These are phyloP conservation scores for Dicrostonyx torquatus DNA, from an alignment of 2,797 vertebrate species.

Conservation along the genomic window DNA sequence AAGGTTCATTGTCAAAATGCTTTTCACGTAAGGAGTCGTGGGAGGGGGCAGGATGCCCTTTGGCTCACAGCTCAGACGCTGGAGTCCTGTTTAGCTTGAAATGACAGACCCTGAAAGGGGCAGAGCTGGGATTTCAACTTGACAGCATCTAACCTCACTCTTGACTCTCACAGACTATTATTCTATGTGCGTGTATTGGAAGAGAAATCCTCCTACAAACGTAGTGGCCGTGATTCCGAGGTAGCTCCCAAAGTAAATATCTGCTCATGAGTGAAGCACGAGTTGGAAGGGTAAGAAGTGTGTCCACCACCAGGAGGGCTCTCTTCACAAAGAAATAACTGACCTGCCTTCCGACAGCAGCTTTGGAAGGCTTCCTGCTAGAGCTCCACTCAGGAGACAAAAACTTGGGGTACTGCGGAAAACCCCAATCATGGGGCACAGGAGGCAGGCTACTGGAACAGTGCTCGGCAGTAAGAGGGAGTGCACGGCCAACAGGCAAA, in stretches of 20 bases:
- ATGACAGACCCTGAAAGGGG: fast-evolving
- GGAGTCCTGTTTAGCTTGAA: not conserved
- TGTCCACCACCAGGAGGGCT: not conserved
- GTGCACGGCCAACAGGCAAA: not conserved
- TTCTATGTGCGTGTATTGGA: not conserved
- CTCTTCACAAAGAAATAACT: conserved; percentile 21
- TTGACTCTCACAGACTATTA: not conserved
- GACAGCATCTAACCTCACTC: not conserved
- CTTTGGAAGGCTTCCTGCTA: not conserved
- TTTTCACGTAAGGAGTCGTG: not conserved
- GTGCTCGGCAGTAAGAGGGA: not conserved
- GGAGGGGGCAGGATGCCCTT: not conserved
- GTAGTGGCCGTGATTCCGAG: not conserved
- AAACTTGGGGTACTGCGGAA: not conserved
- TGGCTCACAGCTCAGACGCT: not conserved
- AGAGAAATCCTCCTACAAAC: not conserved
- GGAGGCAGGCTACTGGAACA: not conserved
- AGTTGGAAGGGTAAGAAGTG: not conserved
- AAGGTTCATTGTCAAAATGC: not conserved
- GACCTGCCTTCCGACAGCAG: not conserved
- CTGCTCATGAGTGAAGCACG: not conserved
- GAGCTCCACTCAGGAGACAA: not conserved
- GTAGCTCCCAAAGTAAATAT: not conserved
- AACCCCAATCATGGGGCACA: not conserved
- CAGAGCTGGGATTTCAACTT: not conserved